Conservation (phyloP, 2,888 invertebrate species). For the Limnephilus lunatus region DNA sequence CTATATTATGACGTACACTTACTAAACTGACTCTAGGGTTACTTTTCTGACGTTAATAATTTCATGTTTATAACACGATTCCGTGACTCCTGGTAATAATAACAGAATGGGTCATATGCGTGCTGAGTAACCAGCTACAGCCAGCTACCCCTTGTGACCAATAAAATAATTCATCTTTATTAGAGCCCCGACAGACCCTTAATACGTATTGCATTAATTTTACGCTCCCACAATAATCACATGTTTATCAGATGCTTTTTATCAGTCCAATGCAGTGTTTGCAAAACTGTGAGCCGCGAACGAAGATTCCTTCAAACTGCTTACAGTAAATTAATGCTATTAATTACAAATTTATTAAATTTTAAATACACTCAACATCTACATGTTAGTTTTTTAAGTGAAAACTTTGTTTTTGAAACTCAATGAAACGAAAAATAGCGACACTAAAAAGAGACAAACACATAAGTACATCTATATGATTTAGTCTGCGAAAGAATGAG, state of each 20-base stretch:
- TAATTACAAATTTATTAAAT: too few relatives aligned
- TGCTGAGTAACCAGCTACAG: not conserved
- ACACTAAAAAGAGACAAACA: too few relatives aligned
- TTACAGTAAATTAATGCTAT: too few relatives aligned
- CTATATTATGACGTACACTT: not conserved
- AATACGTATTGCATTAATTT: not conserved
- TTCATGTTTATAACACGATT: not conserved
- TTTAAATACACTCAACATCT: too few relatives aligned
- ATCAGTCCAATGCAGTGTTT: not conserved
- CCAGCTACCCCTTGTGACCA: not conserved
- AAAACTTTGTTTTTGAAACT: too few relatives aligned
- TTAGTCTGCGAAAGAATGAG: too few relatives aligned
- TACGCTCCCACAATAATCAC: not conserved
- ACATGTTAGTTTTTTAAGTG: too few relatives aligned
- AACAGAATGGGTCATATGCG: constrained; percentile 12
- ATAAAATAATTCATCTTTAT: constrained; percentile 15
- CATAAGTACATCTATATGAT: too few relatives aligned
- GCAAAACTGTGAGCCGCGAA: too few relatives aligned
- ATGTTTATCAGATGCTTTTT: not conserved
- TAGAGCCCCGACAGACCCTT: not conserved
- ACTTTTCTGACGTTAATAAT: not conserved
- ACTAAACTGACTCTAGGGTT: not conserved
- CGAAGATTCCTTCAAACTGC: too few relatives aligned
- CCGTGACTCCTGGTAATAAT: constrained; percentile 22
- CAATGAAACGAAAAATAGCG: too few relatives aligned